Percentiles rank a stretch among this genome's conserved stretches.
These are phyloP conservation scores for Umimayanthus kanabou DNA, from an alignment of 92 coral and sea anemone species.

Conservation along the genomic window DNA sequence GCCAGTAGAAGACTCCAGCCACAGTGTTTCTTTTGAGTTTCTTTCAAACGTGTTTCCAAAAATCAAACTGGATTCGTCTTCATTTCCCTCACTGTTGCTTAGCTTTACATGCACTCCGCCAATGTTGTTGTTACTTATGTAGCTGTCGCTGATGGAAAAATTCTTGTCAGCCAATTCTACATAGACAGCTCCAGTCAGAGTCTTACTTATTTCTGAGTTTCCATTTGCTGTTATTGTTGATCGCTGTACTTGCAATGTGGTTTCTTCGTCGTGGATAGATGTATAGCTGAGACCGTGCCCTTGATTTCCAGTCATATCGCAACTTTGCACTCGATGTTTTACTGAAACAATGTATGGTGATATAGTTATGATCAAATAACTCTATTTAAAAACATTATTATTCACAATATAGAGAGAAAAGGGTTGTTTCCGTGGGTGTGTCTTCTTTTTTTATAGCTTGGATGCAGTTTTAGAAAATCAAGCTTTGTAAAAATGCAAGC, in stretches of 20 bases:
- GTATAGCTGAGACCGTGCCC: slow-evolving; percentile 45
- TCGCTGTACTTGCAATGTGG: slow-evolving; percentile 10
- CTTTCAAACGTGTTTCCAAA: slow-evolving; percentile 52
- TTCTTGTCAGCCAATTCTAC: slow-evolving; percentile 44
- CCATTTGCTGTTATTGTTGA: slow-evolving; percentile 36
- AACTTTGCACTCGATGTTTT: slow-evolving; percentile 45
- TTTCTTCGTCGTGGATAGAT: slow-evolving; percentile 31
- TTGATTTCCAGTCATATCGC: slow-evolving; percentile 33
- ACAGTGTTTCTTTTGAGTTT: slow-evolving; percentile 55
- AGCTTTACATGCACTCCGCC: slow-evolving; percentile 52
- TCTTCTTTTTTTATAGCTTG: too few species aligned
- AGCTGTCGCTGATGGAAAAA: slow-evolving; percentile 49
- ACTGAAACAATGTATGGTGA: neutral
- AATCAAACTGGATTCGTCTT: slow-evolving; percentile 28
- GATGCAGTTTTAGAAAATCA: too few species aligned
- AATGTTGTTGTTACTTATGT: slow-evolving; percentile 46
- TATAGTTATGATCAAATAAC: too few species aligned
- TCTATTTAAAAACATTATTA: too few species aligned
- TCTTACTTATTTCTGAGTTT: neutral
- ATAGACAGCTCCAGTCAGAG: slow-evolving; percentile 37
- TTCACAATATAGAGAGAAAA: too few species aligned
- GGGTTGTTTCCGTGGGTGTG: too few species aligned
- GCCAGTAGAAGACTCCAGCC: neutral
- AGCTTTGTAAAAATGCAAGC: too few species aligned
- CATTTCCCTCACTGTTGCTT: slow-evolving; percentile 47